Base-by-base conservation (phyloP, 1,140 invertebrate species). In the Protaetia brevitarsis region DNA sequence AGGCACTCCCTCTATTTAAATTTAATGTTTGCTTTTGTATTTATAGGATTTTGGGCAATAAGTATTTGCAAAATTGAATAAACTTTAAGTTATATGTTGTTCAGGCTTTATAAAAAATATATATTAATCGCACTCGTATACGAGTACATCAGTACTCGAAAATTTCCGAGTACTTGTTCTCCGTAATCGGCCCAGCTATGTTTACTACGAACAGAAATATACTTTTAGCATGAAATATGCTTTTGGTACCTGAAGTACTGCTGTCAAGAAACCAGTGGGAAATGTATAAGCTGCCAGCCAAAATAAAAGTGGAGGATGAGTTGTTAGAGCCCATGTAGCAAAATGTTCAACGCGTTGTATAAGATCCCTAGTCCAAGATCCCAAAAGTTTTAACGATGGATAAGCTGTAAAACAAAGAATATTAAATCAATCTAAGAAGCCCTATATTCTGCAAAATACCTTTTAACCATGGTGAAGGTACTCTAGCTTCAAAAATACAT, bases 281-380 rank as follows among this genome's bases (percentile, higher is more conserved):
- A 93, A 95, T 37, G 93, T 95, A 74, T 92, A 93, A n/a, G 93
- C 91, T 1, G 89, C 86, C 56, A 96, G 80, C 93, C 93, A 96
- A 76, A 94, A 93, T 13, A 92, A 82, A 21, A 86, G 78, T 1
- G 93, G 93, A 10, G 90, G 84, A 68, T 86, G 85, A 4, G 87
- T 84, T 0, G 87, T 91, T 68, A 79, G 79, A 1, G 91, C 88
- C 93, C 93, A 95, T 45, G 79, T 81, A 26, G 77, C 67, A 72
- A 95, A 87, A 77, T 92, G 88, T 36, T 88, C 85, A 5, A 94
- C 84, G 61, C 92, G 82, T 67, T 79, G 78, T 13, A 85, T 83
- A 66, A 95, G 79, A 82, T 95, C 93, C 66, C 89, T 82, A 6
- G 89, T 90, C 93, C 92, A 95, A 1, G 91, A 84, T 5, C 90